phyloP scores from a whole-genome alignment of 2,888 invertebrate species.

The Nineta flava region DNA sequence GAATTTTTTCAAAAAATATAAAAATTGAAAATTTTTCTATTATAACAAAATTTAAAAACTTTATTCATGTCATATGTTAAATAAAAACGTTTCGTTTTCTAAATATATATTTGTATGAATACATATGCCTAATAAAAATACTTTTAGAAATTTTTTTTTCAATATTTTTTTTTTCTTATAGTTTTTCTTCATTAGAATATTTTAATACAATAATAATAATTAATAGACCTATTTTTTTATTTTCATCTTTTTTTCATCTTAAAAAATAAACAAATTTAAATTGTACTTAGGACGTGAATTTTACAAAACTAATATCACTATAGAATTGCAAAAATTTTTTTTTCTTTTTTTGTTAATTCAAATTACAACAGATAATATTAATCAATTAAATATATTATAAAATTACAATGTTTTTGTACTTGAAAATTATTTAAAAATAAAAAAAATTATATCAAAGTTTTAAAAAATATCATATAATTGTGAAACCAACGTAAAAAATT shows the following conservation, averaged over 20 bases:
- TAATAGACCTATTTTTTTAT: conserved; percentile 1
- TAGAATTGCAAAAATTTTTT: conserved; percentile 10
- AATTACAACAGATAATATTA: not conserved
- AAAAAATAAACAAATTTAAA: conserved; percentile 9
- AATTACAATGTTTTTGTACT: not conserved
- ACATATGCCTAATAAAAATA: not conserved
- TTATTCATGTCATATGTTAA: no score
- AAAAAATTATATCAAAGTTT: not conserved
- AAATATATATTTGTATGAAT: no score
- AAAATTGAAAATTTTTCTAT: no score
- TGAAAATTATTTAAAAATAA: not conserved
- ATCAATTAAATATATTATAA: not conserved
- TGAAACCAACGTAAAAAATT: not conserved
- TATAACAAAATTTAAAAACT: no score
- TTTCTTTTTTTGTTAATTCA: conserved; percentile 6
- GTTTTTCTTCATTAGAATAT: not conserved
- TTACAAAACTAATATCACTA: conserved; percentile 22
- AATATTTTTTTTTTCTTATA: not conserved
- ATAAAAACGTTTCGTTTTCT: no score
- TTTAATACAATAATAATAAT: not conserved
- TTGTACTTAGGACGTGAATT: conserved; percentile 16
- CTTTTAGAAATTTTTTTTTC: not conserved
- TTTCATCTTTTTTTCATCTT: no score
- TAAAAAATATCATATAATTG: not conserved
- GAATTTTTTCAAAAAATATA: not conserved